phyloP scores from a whole-genome alignment of 1,140 invertebrate genomes.

The Dendroctonus valens region DNA sequence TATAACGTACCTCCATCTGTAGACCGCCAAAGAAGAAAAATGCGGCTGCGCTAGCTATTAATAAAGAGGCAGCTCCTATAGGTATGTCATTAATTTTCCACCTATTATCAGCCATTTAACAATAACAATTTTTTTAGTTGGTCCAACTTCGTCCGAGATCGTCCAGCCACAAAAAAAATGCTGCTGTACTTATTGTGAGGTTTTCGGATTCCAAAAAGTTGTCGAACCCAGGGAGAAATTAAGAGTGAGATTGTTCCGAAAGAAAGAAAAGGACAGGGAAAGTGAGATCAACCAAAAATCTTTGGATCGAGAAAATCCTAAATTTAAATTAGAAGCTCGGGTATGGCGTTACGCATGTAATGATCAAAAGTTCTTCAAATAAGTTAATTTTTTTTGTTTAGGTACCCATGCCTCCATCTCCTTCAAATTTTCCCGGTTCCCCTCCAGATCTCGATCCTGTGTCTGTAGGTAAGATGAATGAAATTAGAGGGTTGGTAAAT shows the following conservation, averaged over 20 bases:
- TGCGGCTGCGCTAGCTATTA: no score
- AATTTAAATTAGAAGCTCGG: slow-evolving; percentile 32
- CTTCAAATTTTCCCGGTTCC: slow-evolving; percentile 34
- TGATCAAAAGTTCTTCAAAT: not conserved
- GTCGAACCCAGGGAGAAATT: slow-evolving; percentile 54
- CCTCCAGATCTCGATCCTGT: slow-evolving; percentile 29
- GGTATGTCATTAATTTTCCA: no score
- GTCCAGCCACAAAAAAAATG: slow-evolving; percentile 42
- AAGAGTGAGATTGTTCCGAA: slow-evolving; percentile 51
- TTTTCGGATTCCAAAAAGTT: slow-evolving; percentile 44
- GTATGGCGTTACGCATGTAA: slow-evolving; percentile 20
- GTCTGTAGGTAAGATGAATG: slow-evolving; percentile 24
- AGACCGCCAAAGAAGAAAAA: no score
- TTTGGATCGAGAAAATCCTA: slow-evolving; percentile 5
- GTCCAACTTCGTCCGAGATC: slow-evolving; percentile 2
- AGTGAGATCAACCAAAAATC: slow-evolving; percentile 18
- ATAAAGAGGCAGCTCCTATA: no score
- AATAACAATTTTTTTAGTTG: no score
- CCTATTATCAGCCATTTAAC: no score
- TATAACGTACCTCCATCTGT: no score
- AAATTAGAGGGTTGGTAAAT: slow-evolving; percentile 46
- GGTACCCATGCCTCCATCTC: slow-evolving; percentile 33
- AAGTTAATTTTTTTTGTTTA: slow-evolving; percentile 1
- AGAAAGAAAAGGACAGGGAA: slow-evolving; percentile 37
- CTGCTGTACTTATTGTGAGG: slow-evolving; percentile 47